These are phyloP conservation scores for Arothron firmamentum DNA, from an alignment of 2,113 vertebrate species.

Conservation along the genomic window DNA sequence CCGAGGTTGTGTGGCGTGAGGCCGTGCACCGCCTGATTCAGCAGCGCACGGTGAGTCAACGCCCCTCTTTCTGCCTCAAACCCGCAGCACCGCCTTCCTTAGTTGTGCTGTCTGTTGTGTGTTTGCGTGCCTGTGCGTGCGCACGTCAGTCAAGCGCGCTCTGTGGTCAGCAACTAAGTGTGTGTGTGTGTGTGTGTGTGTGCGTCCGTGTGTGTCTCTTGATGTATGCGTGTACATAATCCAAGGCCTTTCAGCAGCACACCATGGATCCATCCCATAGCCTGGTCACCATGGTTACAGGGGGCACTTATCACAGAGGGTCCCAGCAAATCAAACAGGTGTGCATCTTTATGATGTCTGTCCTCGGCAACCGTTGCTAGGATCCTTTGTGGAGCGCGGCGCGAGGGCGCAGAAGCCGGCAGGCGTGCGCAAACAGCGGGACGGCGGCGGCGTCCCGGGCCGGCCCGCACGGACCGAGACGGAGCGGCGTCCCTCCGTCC, in stretches of 20 bases:
- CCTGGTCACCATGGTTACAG: slow-evolving; percentile 57
- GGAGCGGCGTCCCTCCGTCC: no score
- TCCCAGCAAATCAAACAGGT: slow-evolving; percentile 73
- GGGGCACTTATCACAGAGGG: slow-evolving; percentile 71
- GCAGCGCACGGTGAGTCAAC: slow-evolving; percentile 57
- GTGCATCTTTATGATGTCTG: slow-evolving; percentile 64
- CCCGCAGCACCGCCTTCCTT: slow-evolving; percentile 16
- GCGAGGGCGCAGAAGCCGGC: slow-evolving; percentile 59
- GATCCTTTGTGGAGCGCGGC: slow-evolving; percentile 60
- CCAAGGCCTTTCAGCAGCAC: slow-evolving; percentile 64
- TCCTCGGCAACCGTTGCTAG: slow-evolving; percentile 65
- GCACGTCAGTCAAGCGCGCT: background rate
- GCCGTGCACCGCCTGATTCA: slow-evolving; percentile 38
- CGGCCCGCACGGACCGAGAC: slow-evolving; percentile 29
- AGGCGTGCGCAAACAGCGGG: slow-evolving; percentile 45
- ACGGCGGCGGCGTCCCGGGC: slow-evolving; percentile 25
- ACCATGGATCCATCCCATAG: slow-evolving; percentile 64
- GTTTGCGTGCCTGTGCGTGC: background rate
- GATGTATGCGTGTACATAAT: slow-evolving; percentile 48
- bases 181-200: slow-evolving; percentile 4
- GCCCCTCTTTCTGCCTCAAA: slow-evolving; percentile 20
- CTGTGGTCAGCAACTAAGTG: slow-evolving; percentile 21
- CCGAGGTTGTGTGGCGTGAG: slow-evolving; percentile 37
- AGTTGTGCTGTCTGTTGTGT: background rate
- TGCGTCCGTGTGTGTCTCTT: slow-evolving; percentile 3